Percentiles rank a stretch among this genome's conserved stretches.
Conservation (phyloP, 2,888 invertebrate species). For the Antheraea yamamai region DNA sequence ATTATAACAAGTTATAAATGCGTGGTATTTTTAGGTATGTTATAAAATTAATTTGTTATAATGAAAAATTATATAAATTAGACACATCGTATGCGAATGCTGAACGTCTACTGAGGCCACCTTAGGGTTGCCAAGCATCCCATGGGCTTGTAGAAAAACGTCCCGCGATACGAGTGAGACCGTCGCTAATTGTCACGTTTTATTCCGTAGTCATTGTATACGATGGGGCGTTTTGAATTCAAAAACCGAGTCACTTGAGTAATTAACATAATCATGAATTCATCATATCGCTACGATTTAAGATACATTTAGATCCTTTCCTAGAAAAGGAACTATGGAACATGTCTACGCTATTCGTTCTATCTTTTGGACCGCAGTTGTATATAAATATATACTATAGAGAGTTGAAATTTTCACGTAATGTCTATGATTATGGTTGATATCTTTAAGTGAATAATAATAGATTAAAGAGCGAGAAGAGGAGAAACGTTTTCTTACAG, state of each 20-base stretch:
- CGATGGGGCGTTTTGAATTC: neutral
- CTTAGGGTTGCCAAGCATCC: neutral
- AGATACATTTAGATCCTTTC: too few relatives aligned
- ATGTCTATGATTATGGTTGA: too few relatives aligned
- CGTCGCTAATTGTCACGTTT: neutral
- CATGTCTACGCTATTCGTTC: too few relatives aligned
- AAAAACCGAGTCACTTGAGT: neutral
- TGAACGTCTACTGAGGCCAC: neutral
- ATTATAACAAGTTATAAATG: neutral
- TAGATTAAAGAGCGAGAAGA: too few relatives aligned
- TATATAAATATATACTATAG: too few relatives aligned
- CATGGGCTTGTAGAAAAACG: neutral
- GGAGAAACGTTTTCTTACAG: too few relatives aligned
- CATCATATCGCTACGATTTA: too few relatives aligned
- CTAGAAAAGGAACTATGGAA: too few relatives aligned
- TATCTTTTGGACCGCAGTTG: too few relatives aligned
- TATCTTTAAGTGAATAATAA: too few relatives aligned
- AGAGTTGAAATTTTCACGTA: too few relatives aligned
- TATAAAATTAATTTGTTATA: neutral
- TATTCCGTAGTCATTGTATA: neutral
- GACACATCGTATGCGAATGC: neutral
- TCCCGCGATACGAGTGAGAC: neutral
- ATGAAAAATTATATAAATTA: neutral
- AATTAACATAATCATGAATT: neutral
- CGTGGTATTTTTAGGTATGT: neutral